phyloP scores from a whole-genome alignment of 2,797 vertebrate species.

The Erethizon dorsatum region DNA sequence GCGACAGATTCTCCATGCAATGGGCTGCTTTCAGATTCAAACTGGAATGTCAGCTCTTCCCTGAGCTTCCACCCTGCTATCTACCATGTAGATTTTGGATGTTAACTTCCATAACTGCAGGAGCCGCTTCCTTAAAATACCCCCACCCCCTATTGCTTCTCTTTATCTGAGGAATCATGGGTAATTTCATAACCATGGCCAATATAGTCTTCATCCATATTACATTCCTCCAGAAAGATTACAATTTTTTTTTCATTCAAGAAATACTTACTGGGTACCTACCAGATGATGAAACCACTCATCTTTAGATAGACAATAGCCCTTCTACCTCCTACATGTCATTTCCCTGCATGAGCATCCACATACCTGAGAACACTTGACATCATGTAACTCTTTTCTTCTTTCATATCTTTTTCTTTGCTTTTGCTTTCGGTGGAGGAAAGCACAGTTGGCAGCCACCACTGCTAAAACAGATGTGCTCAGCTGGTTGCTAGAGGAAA shows the following conservation, averaged over 20 bases:
- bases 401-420: not conserved
- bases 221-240: not conserved
- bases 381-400: not conserved
- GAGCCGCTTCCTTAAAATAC: slow-evolving; percentile 1
- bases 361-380: not conserved
- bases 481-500: not conserved
- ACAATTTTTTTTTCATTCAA: not conserved
- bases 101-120: too few species aligned
- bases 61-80: not conserved
- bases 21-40: not conserved
- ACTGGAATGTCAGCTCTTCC: not conserved
- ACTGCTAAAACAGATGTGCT: not conserved
- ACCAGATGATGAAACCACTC: not conserved
- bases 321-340: not conserved
- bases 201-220: not conserved
- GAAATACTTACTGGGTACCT: not conserved
- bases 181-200: not conserved
- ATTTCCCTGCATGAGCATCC: not conserved
- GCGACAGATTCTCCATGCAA: not conserved
- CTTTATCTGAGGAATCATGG: not conserved
- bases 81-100: not conserved
- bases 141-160: not conserved
- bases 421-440: not conserved
- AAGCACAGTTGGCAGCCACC: not conserved
- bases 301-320: not conserved